Base-by-base conservation (phyloP, 2,113 vertebrate species). In the Macrotis lagotis region DNA sequence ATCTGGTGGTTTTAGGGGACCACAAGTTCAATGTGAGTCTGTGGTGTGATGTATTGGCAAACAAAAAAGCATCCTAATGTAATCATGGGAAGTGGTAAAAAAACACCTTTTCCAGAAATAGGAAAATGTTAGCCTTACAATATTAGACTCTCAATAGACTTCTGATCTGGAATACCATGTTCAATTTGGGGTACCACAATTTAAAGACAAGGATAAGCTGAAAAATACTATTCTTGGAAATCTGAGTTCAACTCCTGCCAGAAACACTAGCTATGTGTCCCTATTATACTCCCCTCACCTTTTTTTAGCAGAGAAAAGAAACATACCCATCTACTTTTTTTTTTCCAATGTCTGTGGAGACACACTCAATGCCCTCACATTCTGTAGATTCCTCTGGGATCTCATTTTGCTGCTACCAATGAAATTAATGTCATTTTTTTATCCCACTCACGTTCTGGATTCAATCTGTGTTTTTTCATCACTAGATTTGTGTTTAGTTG, bases 401-500 rank as follows among this genome's bases (percentile, higher is more conserved):
- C 88, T 37, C 25, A 7, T 51, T 96, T 91, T 96, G 93, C 88
- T 97, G 95, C 93, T 95, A 93, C 96, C 89, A 24, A 66, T 48
- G 93, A 95, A 93, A 97, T 97, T 97, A 96, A 95, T 95, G 95
- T 94, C 52, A 94, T 55, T 95, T 95, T 97, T 92, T 94, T 89
- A 94, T 93, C 92, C 88, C 53, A 47, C 93, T 96, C 94, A 89
- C 92, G 94, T 94, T 90, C 92, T 49, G 90, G 26, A 96, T 89
- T 95, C 93, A 97, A 95, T 93, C 90, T 0, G 31, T 26, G 0
- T 96, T 95, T 96, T 96, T 92, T 95, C 96, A 96, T 96, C 97
- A 96, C 94, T 94, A 89, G 96, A 91, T 95, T 97, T 97, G 96
- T 97, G 93, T 96, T 95, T 96, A 94, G 96, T 92, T 97, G 97